phyloP scores from a whole-genome alignment of 2,888 invertebrate species.

The Drosophila helvetica region DNA sequence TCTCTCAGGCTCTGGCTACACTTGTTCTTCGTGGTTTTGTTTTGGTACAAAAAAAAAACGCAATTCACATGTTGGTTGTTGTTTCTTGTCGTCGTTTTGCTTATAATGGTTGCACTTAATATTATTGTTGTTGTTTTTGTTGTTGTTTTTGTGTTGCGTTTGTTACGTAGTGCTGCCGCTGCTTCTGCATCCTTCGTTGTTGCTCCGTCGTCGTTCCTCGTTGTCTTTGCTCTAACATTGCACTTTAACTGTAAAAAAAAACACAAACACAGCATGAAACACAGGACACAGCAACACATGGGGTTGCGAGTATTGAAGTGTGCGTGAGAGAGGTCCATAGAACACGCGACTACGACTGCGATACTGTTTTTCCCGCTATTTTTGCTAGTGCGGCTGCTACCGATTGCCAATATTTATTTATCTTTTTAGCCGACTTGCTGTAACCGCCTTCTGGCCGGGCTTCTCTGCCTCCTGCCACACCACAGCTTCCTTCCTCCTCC shows the following conservation, averaged over 20 bases:
- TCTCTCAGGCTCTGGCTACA: conserved; percentile 16
- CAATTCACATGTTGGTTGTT: conserved; percentile 55
- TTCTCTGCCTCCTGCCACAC: neutral
- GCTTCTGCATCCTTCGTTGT: conserved; percentile 14
- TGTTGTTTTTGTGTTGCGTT: conserved; percentile 42
- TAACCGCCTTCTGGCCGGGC: neutral
- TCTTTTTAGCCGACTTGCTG: conserved; percentile 34
- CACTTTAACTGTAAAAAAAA: conserved; percentile 59
- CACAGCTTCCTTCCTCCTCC: neutral
- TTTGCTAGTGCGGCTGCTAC: neutral
- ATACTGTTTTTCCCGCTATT: neutral
- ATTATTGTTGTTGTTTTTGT: conserved; percentile 38
- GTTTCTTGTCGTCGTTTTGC: conserved; percentile 27
- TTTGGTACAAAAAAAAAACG: conserved; percentile 37
- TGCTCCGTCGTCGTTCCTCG: conserved; percentile 35
- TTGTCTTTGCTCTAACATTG: conserved; percentile 58
- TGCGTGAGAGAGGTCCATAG: neutral
- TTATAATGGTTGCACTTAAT: conserved; percentile 23
- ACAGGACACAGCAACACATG: conserved; percentile 6
- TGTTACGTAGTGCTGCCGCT: conserved; percentile 21
- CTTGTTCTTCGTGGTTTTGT: conserved; percentile 30
- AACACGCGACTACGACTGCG: neutral
- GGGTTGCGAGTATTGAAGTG: too few species aligned
- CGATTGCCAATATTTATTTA: conserved; percentile 29
- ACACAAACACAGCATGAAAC: conserved; percentile 7